A percentile compares a stretch with the other conserved stretches of the same genome.
phyloP scores from a whole-genome alignment of 1,140 invertebrate species.

The Trinorchestia longiramus region DNA sequence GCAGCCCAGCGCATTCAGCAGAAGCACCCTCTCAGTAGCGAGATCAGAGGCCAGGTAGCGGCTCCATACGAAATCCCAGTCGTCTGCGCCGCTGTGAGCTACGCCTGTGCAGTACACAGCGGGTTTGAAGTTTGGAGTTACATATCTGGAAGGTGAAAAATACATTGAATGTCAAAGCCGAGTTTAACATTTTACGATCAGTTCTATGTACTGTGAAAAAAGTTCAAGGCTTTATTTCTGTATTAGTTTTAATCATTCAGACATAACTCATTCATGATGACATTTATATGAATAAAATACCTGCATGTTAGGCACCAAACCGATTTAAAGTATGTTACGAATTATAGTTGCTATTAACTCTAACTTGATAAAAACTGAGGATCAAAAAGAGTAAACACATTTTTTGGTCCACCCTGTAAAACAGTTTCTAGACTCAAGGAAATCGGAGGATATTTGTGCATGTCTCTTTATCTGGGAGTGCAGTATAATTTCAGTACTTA shows the following conservation, averaged over 20 bases:
- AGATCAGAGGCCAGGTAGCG: conserved; percentile 79
- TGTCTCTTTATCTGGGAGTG: not conserved
- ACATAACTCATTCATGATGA: too few relatives aligned
- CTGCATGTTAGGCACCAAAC: too few relatives aligned
- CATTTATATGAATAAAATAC: too few relatives aligned
- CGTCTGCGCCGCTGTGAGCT: conserved; percentile 77
- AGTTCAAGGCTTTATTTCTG: too few relatives aligned
- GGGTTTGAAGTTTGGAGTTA: conserved; percentile 72
- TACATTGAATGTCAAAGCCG: not conserved
- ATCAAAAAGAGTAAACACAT: too few relatives aligned
- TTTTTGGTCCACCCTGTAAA: too few relatives aligned
- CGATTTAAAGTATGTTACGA: too few relatives aligned
- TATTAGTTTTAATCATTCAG: too few relatives aligned
- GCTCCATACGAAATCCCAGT: conserved; percentile 86
- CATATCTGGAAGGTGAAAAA: not conserved
- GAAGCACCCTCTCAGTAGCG: conserved; percentile 81
- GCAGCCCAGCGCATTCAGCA: conserved; percentile 83
- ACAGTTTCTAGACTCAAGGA: too few relatives aligned
- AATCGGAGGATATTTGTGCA: not conserved
- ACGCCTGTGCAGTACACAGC: conserved; percentile 83
- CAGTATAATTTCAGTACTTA: not conserved
- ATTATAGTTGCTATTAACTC: too few relatives aligned
- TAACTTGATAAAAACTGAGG: too few relatives aligned
- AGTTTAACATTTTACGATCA: not conserved
- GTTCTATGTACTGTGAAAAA: not conserved